A percentile compares a stretch with the other conserved stretches of the same genome.
phyloP scores from a whole-genome alignment of 92 coral and sea anemone species.

The Porites lobata region DNA sequence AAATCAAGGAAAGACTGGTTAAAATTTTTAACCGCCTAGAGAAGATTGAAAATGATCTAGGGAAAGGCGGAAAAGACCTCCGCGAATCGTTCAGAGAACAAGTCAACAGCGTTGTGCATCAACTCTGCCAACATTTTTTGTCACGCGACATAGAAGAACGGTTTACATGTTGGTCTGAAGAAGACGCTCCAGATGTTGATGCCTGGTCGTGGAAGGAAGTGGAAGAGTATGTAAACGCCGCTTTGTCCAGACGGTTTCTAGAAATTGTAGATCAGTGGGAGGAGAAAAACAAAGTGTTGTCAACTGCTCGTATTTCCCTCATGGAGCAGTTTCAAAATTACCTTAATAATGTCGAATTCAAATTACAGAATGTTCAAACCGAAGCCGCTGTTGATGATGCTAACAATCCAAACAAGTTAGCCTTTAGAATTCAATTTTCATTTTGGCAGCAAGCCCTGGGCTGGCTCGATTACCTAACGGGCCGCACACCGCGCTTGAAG shows the following conservation, averaged over 20 bases:
- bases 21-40: background rate
- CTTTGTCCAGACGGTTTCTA: background rate
- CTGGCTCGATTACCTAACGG: too few relatives aligned
- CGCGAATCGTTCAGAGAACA: background rate
- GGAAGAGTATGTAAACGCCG: background rate
- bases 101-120: background rate
- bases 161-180: constrained; percentile 1
- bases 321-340: background rate
- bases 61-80: background rate
- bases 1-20: background rate
- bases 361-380: constrained; percentile 5
- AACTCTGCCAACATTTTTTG: constrained; percentile 5
- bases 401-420: background rate
- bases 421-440: background rate
- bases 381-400: background rate
- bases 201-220: constrained; percentile 27
- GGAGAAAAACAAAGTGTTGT: constrained; percentile 12
- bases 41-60: constrained; percentile 1
- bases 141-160: background rate
- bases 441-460: too few relatives aligned
- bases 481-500: too few relatives aligned
- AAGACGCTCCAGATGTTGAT: background rate
- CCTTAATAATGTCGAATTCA: background rate
- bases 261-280: constrained; percentile 37
- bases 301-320: constrained; percentile 11